These are phyloP conservation scores for Ranitomeya variabilis DNA, from an alignment of 2,113 vertebrate genomes.

Conservation along the genomic window DNA sequence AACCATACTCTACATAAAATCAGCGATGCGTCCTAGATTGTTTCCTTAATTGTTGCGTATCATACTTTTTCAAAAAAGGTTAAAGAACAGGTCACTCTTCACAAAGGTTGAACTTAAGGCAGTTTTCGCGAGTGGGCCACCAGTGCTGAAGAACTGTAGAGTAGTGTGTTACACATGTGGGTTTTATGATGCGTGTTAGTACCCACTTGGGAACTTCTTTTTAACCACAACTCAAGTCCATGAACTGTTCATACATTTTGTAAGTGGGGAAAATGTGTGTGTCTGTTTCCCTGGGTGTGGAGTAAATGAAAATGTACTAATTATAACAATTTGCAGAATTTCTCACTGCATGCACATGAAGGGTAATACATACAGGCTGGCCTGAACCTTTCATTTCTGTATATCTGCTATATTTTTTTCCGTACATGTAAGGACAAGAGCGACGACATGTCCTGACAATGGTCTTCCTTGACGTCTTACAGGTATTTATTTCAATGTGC, in stretches of 20 bases:
- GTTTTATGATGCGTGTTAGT: conserved; percentile 49
- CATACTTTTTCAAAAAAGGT: conserved; percentile 1
- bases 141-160: conserved; percentile 9
- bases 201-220: conserved; percentile 38
- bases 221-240: conserved; percentile 27
- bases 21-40: conserved; percentile 16
- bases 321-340: not conserved
- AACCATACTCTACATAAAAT: not conserved
- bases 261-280: conserved; percentile 14
- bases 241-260: conserved; percentile 21
- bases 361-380: not conserved
- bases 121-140: conserved; percentile 23
- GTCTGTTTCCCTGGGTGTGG: conserved; percentile 4
- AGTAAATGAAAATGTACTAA: not conserved
- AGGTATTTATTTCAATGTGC: not conserved
- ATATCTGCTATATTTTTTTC: not conserved
- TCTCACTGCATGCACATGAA: not conserved
- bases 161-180: conserved; percentile 39
- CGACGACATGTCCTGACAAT: not conserved
- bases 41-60: conserved; percentile 9
- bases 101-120: not conserved
- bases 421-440: not conserved
- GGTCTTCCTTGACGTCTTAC: not conserved
- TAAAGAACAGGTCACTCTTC: conserved; percentile 33
- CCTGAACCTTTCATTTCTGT: not conserved